Evolutionary conservation across 2,797 vertebrate genomes (phyloP).

Genomic region (Rhinella marina): DNA sequence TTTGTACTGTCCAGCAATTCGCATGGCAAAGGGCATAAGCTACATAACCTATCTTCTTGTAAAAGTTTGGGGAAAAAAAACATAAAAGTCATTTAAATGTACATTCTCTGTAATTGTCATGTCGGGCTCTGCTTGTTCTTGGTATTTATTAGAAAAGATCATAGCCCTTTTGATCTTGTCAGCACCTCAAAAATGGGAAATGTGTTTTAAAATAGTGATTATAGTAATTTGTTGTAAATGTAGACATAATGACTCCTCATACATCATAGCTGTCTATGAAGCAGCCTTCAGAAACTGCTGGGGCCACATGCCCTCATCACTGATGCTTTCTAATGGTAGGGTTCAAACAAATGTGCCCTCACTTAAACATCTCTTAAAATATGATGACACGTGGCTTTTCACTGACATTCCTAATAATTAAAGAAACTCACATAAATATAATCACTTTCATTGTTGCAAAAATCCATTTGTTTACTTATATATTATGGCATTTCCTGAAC

Average conservation of each 20-base stretch:
- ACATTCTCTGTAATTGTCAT: constrained; percentile 49
- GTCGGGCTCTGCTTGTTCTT: constrained; percentile 31
- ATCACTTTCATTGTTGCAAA: constrained; percentile 30
- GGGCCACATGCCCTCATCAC: constrained; percentile 54
- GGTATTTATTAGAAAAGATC: constrained; percentile 56
- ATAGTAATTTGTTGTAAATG: constrained; percentile 62
- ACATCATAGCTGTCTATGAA: constrained; percentile 55
- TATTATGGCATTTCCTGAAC: background rate
- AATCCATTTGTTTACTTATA: constrained; percentile 10
- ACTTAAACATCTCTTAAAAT: constrained; percentile 43
- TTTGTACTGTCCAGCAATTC: background rate
- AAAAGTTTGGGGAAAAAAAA: constrained; percentile 16
- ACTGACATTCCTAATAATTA: constrained; percentile 35
- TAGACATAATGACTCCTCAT: constrained; percentile 54
- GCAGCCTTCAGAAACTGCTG: constrained; percentile 51
- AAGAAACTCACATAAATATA: constrained; percentile 25
- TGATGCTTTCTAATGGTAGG: constrained; percentile 56
- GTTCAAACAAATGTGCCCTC: constrained; percentile 55
- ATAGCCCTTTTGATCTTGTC: constrained; percentile 59
- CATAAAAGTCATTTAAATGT: constrained; percentile 35
- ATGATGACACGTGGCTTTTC: constrained; percentile 42
- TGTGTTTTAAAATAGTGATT: constrained; percentile 62
- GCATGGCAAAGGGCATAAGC: constrained; percentile 16
- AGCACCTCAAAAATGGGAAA: constrained; percentile 55
- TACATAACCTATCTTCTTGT: constrained; percentile 41